Conservation (phyloP, 2,797 vertebrate species). For the Ispidina lecontei region DNA sequence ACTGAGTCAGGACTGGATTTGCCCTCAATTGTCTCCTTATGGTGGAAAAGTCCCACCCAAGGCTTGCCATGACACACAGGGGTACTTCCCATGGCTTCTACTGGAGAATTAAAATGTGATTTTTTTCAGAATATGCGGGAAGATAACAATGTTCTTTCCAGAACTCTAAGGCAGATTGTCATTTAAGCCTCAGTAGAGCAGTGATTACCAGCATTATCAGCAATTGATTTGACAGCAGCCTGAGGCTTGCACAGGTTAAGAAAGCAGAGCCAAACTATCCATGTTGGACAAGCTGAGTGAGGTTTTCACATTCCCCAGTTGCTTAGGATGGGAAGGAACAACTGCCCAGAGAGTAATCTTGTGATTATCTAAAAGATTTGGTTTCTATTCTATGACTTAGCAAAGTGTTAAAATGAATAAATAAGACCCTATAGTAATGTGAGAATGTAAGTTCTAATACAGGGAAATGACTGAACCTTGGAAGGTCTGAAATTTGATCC, state of each 20-base stretch:
- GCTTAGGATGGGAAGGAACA: neutral
- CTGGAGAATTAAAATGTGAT: neutral
- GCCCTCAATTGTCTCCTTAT: neutral
- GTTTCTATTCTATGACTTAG: neutral
- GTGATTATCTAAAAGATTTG: neutral
- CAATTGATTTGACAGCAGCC: neutral
- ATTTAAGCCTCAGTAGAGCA: neutral
- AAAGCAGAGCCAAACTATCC: neutral
- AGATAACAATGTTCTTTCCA: neutral
- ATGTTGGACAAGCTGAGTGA: neutral
- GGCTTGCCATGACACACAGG: fast-evolving
- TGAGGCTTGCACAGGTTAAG: neutral
- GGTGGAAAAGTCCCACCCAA: neutral
- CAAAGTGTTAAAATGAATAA: neutral
- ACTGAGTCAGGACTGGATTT: neutral
- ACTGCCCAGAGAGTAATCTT: neutral
- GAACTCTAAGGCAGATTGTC: neutral
- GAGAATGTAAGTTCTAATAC: neutral
- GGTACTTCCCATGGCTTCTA: neutral
- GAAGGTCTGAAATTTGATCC: neutral
- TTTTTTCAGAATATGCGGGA: neutral
- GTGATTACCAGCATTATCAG: neutral
- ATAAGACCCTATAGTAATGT: neutral
- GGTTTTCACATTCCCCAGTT: neutral
- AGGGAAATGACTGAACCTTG: neutral